Evolutionary conservation across 2,888 invertebrate genomes (phyloP).

Genomic region (Sisyra terminalis): DNA sequence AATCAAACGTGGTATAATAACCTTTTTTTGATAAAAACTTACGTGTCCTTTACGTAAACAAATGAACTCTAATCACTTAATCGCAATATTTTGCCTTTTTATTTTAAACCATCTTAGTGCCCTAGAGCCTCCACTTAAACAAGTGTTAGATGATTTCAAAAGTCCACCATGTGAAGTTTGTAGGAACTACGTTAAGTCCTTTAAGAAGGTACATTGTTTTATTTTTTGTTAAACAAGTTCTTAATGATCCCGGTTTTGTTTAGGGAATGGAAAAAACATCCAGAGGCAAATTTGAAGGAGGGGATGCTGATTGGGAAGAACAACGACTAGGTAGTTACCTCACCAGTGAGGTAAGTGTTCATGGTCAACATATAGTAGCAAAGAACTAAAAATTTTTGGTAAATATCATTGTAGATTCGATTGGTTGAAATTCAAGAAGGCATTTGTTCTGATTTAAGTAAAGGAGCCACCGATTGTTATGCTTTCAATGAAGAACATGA

Average conservation of each 20-base stretch:
- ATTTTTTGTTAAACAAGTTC: conserved; percentile 1
- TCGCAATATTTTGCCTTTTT: too few relatives aligned
- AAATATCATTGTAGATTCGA: conserved; percentile 13
- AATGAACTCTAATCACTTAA: too few relatives aligned
- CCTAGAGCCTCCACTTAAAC: conserved; percentile 13
- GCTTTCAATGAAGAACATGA: conserved; percentile 72
- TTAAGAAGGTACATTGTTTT: conserved; percentile 32
- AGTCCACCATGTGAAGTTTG: conserved; percentile 69
- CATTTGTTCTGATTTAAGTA: conserved; percentile 58
- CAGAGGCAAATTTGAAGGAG: conserved; percentile 83
- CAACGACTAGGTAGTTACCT: conserved; percentile 68
- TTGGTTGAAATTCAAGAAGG: conserved; percentile 82
- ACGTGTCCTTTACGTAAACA: too few relatives aligned
- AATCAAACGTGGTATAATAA: too few relatives aligned
- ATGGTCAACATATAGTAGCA: too few relatives aligned
- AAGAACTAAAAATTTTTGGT: not conserved
- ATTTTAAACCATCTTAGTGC: too few relatives aligned
- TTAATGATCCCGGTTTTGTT: conserved; percentile 12
- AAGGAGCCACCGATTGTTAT: conserved; percentile 66
- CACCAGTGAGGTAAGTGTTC: conserved; percentile 56
- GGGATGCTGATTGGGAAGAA: conserved; percentile 89
- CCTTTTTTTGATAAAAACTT: too few relatives aligned
- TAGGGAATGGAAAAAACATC: conserved; percentile 65
- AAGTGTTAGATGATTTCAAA: conserved; percentile 26
- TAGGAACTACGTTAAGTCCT: conserved; percentile 54